A percentile compares a stretch with the other conserved stretches of the same genome.
phyloP scores from a whole-genome alignment of 2,888 invertebrate genomes.

The Deroplatys truncata region DNA sequence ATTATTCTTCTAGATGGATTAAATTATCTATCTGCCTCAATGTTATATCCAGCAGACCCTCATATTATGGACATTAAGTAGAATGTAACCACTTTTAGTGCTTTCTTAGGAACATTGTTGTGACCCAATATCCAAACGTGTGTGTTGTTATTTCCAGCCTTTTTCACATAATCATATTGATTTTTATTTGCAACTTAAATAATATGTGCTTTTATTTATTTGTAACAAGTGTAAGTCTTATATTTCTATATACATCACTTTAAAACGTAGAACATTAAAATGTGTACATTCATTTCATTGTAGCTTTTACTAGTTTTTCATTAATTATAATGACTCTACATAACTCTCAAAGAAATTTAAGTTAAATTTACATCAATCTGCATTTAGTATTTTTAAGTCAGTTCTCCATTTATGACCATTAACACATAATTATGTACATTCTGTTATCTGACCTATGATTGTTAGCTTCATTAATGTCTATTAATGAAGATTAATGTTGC shows the following conservation, averaged over 20 bases:
- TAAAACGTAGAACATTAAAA: background rate
- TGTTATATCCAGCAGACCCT: background rate
- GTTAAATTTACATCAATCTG: background rate
- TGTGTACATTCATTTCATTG: background rate
- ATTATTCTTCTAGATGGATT: background rate
- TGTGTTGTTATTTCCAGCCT: background rate
- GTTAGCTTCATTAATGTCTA: background rate
- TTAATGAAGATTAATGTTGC: background rate
- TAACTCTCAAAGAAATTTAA: background rate
- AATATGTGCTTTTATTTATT: background rate
- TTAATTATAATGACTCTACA: background rate
- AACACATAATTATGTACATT: background rate
- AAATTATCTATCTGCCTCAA: background rate
- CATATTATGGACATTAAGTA: background rate
- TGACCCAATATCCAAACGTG: background rate
- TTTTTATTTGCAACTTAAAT: background rate
- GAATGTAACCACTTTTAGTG: background rate
- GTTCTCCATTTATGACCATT: background rate
- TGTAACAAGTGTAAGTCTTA: background rate
- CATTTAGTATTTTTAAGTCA: background rate
- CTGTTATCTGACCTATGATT: background rate
- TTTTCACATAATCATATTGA: background rate
- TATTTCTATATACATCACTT: background rate
- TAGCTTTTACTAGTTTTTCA: background rate
- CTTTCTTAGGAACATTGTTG: background rate